Percentiles rank a stretch among this genome's conserved stretches.
Conservation (phyloP, 2,888 invertebrate species). For the Tipula confusa region DNA sequence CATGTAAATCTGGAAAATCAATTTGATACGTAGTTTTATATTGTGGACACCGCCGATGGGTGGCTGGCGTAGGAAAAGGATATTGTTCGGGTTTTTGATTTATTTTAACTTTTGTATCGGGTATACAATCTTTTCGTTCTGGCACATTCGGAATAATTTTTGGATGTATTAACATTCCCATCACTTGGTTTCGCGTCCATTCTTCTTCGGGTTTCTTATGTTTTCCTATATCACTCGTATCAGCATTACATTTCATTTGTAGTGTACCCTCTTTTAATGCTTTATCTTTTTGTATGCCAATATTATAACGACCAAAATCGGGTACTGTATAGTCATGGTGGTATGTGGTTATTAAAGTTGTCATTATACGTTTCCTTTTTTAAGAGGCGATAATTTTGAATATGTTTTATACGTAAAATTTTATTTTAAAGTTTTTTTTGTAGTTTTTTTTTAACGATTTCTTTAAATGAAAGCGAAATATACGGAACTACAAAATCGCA, state of each 20-base stretch:
- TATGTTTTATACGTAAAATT: neutral
- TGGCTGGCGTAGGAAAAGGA: neutral
- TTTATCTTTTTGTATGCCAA: neutral
- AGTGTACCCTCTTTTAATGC: neutral
- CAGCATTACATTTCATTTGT: neutral
- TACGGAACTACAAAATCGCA: neutral
- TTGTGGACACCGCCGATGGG: neutral
- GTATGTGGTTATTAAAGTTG: neutral
- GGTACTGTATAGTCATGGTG: neutral
- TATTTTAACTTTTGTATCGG: neutral
- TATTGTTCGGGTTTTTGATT: neutral
- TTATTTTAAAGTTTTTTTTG: neutral
- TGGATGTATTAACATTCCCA: neutral
- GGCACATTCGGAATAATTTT: neutral
- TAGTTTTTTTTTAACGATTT: neutral
- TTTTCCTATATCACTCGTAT: neutral
- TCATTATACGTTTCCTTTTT: neutral
- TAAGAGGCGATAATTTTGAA: neutral
- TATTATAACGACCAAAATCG: neutral
- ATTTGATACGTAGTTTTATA: neutral
- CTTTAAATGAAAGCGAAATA: conserved; percentile 25
- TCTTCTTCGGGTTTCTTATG: neutral
- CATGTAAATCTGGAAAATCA: neutral
- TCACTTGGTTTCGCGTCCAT: neutral
- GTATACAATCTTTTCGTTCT: neutral